These are phyloP conservation scores for Sebastes miniatus DNA, from an alignment of 2,797 vertebrate species.

Conservation along the genomic window DNA sequence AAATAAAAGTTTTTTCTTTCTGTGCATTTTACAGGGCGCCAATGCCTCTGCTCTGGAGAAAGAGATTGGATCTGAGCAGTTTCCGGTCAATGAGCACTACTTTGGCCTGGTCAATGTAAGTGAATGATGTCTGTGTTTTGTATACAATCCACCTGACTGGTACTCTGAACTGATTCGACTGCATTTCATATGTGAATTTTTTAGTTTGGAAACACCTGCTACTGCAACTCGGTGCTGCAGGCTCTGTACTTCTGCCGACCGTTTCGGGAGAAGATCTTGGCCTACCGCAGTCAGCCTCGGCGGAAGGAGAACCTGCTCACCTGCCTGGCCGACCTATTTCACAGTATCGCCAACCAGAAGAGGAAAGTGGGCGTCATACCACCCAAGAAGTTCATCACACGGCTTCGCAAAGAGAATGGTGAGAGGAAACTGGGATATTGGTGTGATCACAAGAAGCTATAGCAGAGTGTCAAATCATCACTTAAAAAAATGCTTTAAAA, in stretches of 20 bases:
- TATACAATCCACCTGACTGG: background rate
- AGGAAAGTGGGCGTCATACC: slow-evolving; percentile 98
- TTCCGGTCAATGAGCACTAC: slow-evolving; percentile 90
- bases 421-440: slow-evolving; percentile 45
- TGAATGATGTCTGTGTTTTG: slow-evolving; percentile 3
- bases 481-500: background rate
- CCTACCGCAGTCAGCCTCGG: slow-evolving; percentile 95
- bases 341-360: slow-evolving; percentile 98
- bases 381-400: slow-evolving; percentile 97
- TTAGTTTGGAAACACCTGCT: slow-evolving; percentile 98
- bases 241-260: slow-evolving; percentile 97
- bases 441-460: background rate
- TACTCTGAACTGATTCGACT: background rate
- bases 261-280: slow-evolving; percentile 96
- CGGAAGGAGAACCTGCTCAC: slow-evolving; percentile 97
- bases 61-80: slow-evolving; percentile 91
- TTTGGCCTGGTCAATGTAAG: slow-evolving; percentile 89
- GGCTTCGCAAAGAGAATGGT: slow-evolving; percentile 97
- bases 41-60: slow-evolving; percentile 92
- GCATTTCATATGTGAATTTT: background rate
- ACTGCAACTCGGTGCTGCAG: slow-evolving; percentile 98
- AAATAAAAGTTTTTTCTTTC: background rate
- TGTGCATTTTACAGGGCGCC: slow-evolving; percentile 80
- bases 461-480: background rate
- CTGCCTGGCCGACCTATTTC: slow-evolving; percentile 96